A percentile compares a stretch with the other conserved stretches of the same genome.
These are phyloP conservation scores for Drosophila aff. DNA, from an alignment of 1,140 invertebrate species.

Conservation along the genomic window DNA sequence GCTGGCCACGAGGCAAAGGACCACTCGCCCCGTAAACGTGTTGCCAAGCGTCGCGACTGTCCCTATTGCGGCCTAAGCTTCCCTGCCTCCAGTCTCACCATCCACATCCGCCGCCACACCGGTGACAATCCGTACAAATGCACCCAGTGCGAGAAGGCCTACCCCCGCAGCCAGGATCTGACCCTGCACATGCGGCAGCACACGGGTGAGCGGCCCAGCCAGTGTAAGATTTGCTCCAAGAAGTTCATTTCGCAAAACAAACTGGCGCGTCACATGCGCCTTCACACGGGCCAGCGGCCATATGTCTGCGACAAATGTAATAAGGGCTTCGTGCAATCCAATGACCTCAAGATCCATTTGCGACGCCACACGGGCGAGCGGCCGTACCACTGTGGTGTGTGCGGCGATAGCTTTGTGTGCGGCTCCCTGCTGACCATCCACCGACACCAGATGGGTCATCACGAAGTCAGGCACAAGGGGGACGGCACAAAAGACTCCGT, in stretches of 20 bases:
- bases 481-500: neutral
- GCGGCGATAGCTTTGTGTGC: slow-evolving; percentile 67
- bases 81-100: slow-evolving; percentile 86
- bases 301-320: slow-evolving; percentile 87
- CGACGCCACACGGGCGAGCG: slow-evolving; percentile 86
- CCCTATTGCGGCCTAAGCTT: slow-evolving; percentile 87
- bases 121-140: slow-evolving; percentile 82
- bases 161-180: slow-evolving; percentile 73
- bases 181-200: slow-evolving; percentile 86
- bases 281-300: slow-evolving; percentile 87
- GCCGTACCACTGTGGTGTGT: slow-evolving; percentile 85
- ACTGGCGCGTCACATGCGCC: slow-evolving; percentile 87
- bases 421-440: slow-evolving; percentile 70
- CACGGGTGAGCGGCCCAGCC: slow-evolving; percentile 87
- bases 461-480: neutral
- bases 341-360: slow-evolving; percentile 87
- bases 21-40: slow-evolving; percentile 36
- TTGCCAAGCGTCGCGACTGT: slow-evolving; percentile 80
- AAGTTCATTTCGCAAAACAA: slow-evolving; percentile 86
- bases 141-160: slow-evolving; percentile 68
- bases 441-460: slow-evolving; percentile 60
- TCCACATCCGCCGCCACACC: slow-evolving; percentile 87
- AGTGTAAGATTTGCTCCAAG: slow-evolving; percentile 86
- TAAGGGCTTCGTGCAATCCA: slow-evolving; percentile 87
- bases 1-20: neutral